These are phyloP conservation scores for Caenorhabditis sinica DNA, from an alignment of 2,888 invertebrate species.

Conservation along the genomic window DNA sequence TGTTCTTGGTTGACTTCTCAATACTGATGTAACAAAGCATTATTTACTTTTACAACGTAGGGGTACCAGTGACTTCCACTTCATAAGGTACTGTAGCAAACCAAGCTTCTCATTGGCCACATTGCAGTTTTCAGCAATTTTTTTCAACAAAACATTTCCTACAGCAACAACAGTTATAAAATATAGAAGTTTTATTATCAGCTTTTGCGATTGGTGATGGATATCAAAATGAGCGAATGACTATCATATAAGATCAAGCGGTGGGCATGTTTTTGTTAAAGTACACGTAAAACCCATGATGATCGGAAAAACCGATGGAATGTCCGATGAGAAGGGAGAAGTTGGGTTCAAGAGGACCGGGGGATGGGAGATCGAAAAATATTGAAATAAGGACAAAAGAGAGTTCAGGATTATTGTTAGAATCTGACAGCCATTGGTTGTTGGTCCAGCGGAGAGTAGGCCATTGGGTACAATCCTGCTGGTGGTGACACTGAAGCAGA, in stretches of 20 bases:
- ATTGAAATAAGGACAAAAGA: not conserved
- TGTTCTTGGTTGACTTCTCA: too few relatives aligned
- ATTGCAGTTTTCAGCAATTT: not conserved
- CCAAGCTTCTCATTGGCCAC: slow-evolving; percentile 11
- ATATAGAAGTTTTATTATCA: slow-evolving; percentile 18
- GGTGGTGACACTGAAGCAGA: slow-evolving; percentile 21
- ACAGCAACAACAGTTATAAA: not conserved
- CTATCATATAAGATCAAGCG: slow-evolving; percentile 43
- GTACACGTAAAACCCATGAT: slow-evolving; percentile 65
- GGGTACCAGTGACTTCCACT: too few relatives aligned
- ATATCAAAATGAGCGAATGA: slow-evolving; percentile 1
- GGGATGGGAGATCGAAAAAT: slow-evolving; percentile 37
- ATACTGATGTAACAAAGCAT: not conserved
- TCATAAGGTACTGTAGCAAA: not conserved
- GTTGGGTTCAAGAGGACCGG: slow-evolving; percentile 34
- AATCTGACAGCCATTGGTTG: slow-evolving; percentile 62
- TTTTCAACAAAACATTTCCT: not conserved
- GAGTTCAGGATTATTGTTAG: slow-evolving; percentile 4
- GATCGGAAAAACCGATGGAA: slow-evolving; percentile 37
- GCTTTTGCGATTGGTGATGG: not conserved
- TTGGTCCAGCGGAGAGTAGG: slow-evolving; percentile 43
- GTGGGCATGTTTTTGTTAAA: slow-evolving; percentile 45
- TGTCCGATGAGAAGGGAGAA: slow-evolving; percentile 44
- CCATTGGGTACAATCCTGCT: slow-evolving; percentile 24
- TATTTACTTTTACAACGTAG: not conserved